Percentiles rank a stretch among this genome's conserved stretches.
These are phyloP conservation scores for Chaitophorus viminalis DNA, from an alignment of 2,888 invertebrate species.

Conservation along the genomic window DNA sequence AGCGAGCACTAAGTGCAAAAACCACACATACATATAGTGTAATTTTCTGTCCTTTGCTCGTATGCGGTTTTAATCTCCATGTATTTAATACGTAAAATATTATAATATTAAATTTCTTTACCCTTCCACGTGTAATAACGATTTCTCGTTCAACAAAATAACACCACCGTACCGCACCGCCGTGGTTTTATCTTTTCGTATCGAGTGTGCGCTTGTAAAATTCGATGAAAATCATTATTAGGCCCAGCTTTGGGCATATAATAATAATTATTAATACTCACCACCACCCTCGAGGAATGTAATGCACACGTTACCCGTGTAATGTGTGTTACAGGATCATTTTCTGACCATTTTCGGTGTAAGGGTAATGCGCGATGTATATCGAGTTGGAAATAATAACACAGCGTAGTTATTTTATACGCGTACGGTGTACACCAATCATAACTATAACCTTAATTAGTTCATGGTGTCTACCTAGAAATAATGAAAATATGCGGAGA, in stretches of 20 bases:
- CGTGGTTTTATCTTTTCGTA: not conserved
- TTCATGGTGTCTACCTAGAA: constrained; percentile 11
- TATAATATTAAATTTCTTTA: constrained; percentile 18
- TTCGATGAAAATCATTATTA: not conserved
- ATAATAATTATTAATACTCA: not conserved
- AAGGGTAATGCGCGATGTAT: not conserved
- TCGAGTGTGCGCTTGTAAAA: constrained; percentile 21
- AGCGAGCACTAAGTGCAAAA: not conserved
- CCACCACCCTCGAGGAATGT: not conserved
- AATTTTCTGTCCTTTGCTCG: not conserved
- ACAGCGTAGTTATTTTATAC: not conserved
- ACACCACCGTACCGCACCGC: no score
- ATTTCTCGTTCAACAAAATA: constrained; percentile 1
- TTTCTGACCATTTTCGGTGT: not conserved
- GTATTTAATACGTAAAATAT: not conserved
- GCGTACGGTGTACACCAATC: not conserved
- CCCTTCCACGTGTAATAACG: not conserved
- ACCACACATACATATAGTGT: no score
- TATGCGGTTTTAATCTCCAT: constrained; percentile 2
- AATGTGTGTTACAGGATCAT: not conserved
- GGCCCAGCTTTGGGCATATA: not conserved
- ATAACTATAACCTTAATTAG: not conserved
- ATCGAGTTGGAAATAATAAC: not conserved
- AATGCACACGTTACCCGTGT: not conserved
- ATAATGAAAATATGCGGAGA: constrained; percentile 4